phyloP scores from a whole-genome alignment of 1,140 invertebrate species.

The Drosophila simulans region DNA sequence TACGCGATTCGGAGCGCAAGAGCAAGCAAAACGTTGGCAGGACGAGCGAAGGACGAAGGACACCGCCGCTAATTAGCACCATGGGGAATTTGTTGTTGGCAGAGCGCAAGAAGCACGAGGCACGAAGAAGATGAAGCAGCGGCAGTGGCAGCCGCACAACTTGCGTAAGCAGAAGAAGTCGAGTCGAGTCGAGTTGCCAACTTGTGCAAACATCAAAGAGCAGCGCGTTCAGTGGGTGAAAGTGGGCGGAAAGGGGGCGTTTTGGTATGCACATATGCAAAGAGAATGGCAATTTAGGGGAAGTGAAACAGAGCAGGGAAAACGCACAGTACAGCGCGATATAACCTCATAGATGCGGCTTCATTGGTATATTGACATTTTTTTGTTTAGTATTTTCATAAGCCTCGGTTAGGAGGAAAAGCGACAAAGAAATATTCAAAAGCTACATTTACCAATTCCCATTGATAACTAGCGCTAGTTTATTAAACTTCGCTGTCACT shows the following conservation, averaged over 20 bases:
- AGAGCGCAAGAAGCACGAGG: slow-evolving; percentile 30
- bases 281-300: background rate
- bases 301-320: slow-evolving; percentile 1
- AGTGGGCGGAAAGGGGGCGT: slow-evolving; percentile 7
- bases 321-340: background rate
- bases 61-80: slow-evolving; percentile 81
- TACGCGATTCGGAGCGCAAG: slow-evolving; percentile 45
- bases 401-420: background rate
- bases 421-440: too few relatives aligned
- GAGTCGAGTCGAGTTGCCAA: slow-evolving; percentile 27
- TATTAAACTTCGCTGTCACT: too few relatives aligned
- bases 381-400: background rate
- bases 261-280: slow-evolving; percentile 43
- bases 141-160: slow-evolving; percentile 29
- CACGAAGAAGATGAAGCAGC: slow-evolving; percentile 15
- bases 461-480: too few relatives aligned
- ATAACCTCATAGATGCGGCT: too few relatives aligned
- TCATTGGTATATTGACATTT: background rate
- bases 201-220: slow-evolving; percentile 81
- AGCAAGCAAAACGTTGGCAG: slow-evolving; percentile 35
- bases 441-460: too few relatives aligned
- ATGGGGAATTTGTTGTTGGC: slow-evolving; percentile 76
- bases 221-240: slow-evolving; percentile 19
- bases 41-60: slow-evolving; percentile 31
- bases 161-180: slow-evolving; percentile 58